Evolutionary conservation across 2,888 invertebrate species (phyloP).

Genomic region (Caenorhabditis parvicauda): DNA sequence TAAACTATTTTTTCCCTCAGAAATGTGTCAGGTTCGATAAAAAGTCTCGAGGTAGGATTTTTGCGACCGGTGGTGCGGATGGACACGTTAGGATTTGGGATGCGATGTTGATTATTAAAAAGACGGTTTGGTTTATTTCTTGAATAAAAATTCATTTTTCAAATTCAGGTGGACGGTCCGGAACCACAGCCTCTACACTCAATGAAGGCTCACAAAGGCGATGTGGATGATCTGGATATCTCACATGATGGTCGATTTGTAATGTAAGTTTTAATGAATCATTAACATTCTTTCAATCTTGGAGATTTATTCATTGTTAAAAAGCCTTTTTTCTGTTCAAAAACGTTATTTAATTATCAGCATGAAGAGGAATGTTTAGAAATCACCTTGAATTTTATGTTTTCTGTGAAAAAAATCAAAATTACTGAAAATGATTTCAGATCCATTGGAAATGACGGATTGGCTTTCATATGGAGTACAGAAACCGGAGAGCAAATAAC

Average conservation of each 20-base stretch:
- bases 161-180: slow-evolving; percentile 17
- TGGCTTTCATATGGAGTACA: slow-evolving; percentile 38
- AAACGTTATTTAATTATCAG: not conserved
- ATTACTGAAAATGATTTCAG: slow-evolving; percentile 10
- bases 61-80: slow-evolving; percentile 56
- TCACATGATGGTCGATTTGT: slow-evolving; percentile 27
- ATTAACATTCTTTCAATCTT: too few relatives aligned
- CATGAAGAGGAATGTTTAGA: not conserved
- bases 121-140: too few relatives aligned
- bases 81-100: slow-evolving; percentile 56
- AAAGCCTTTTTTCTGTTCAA: too few relatives aligned
- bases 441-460: slow-evolving; percentile 36
- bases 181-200: slow-evolving; percentile 25
- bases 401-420: not conserved
- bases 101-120: slow-evolving; percentile 12
- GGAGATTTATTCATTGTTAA: not conserved
- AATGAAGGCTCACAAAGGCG: slow-evolving; percentile 33
- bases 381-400: not conserved
- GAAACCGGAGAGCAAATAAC: slow-evolving; percentile 32
- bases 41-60: slow-evolving; percentile 25
- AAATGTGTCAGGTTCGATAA: slow-evolving; percentile 53
- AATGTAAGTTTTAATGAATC: slow-evolving; percentile 12
- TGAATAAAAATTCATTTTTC: not conserved
- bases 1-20: slow-evolving; percentile 19
- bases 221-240: slow-evolving; percentile 46